Percentiles rank a stretch among this genome's conserved stretches.
These are phyloP conservation scores for Bos taurus DNA, from an alignment of 2,113 vertebrate genomes.

Conservation along the genomic window DNA sequence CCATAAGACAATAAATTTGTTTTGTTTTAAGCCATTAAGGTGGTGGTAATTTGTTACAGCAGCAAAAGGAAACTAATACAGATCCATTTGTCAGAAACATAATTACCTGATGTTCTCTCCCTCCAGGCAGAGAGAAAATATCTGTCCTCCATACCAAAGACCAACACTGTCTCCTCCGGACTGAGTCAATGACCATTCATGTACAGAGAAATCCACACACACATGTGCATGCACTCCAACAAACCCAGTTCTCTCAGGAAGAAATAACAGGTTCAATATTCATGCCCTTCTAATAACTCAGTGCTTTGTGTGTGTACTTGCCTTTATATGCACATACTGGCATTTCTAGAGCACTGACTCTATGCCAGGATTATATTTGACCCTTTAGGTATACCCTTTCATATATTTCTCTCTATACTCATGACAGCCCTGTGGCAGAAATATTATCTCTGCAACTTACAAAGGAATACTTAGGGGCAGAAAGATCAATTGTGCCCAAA, in stretches of 20 bases:
- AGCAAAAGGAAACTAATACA: neutral
- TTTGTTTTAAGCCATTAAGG: neutral
- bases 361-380: neutral
- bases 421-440: neutral
- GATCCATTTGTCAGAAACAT: neutral
- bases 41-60: neutral
- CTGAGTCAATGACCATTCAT: neutral
- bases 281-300: neutral
- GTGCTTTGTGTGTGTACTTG: neutral
- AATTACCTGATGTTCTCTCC: neutral
- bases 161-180: neutral
- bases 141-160: neutral
- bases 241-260: neutral
- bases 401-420: neutral
- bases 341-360: neutral
- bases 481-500: neutral
- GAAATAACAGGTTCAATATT: neutral
- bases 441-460: neutral
- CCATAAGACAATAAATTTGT: neutral
- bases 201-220: neutral
- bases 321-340: neutral
- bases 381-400: neutral
- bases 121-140: neutral
- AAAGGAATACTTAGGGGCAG: neutral
- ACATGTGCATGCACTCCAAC: neutral